These are phyloP conservation scores for Toxonevra muliebris DNA, from an alignment of 2,888 invertebrate genomes.

Conservation along the genomic window DNA sequence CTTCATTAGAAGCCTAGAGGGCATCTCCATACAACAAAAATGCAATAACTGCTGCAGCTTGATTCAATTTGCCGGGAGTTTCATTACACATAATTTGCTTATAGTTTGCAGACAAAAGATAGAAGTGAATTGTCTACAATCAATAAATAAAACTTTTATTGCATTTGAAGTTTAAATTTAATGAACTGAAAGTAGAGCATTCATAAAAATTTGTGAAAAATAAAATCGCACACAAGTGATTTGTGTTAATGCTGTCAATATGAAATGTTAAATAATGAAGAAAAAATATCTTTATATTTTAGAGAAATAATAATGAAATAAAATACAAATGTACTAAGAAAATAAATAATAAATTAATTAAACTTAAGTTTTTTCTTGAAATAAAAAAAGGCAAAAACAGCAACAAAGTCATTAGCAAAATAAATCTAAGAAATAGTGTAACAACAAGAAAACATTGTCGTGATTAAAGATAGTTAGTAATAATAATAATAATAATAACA, in stretches of 20 bases:
- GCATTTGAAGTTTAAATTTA: slow-evolving; percentile 8
- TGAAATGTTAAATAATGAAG: not conserved
- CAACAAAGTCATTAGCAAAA: slow-evolving; percentile 9
- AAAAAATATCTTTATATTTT: not conserved
- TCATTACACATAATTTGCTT: too few relatives aligned
- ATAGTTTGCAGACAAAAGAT: too few relatives aligned
- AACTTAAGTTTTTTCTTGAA: not conserved
- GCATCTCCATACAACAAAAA: too few relatives aligned
- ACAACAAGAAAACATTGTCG: slow-evolving; percentile 18
- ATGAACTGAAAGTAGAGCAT: not conserved
- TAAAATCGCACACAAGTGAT: not conserved
- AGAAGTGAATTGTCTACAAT: too few relatives aligned
- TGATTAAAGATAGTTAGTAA: slow-evolving; percentile 6
- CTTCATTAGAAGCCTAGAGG: too few relatives aligned
- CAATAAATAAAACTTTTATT: not conserved
- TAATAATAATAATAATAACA: slow-evolving; percentile 12
- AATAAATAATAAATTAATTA: not conserved
- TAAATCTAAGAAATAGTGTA: slow-evolving; percentile 11
- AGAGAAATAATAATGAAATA: not conserved
- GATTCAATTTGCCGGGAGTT: too few relatives aligned
- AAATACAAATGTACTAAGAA: not conserved
- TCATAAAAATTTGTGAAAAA: slow-evolving; percentile 6
- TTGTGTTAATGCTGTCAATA: not conserved
- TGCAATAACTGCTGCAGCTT: too few relatives aligned
- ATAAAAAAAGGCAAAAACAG: not conserved